Conservation (phyloP, 2,797 vertebrate species). For the Sus cebifrons region DNA sequence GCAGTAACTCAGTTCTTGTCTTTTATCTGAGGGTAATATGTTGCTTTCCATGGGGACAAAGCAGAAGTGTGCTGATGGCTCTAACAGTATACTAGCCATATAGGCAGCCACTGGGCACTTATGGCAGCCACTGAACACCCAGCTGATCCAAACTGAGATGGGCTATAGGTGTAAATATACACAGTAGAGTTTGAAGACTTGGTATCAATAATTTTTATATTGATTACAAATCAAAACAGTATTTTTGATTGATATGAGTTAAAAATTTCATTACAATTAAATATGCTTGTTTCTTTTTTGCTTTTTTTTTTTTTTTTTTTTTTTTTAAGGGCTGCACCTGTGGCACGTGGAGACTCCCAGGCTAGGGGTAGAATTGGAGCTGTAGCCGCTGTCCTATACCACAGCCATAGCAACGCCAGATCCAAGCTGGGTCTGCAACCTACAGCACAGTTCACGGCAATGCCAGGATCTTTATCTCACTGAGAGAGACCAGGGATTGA, state of each 20-base stretch:
- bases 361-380: no score
- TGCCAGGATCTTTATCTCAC: no score
- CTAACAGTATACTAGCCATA: not conserved
- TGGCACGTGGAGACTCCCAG: no score
- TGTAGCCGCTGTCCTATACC: no score
- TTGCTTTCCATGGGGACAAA: not conserved
- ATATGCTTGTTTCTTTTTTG: no score
- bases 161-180: not conserved
- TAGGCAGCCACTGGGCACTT: not conserved
- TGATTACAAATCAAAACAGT: not conserved
- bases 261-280: slow-evolving; percentile 2
- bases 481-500: no score
- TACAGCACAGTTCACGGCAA: no score
- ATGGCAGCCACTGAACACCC: not conserved
- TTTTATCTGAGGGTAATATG: not conserved
- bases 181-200: not conserved
- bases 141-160: not conserved
- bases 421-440: no score
- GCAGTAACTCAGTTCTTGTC: not conserved
- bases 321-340: no score
- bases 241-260: slow-evolving; percentile 2
- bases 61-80: not conserved
- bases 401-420: no score
- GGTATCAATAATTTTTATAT: not conserved
- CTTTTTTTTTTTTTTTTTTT: no score